Base-by-base conservation (phyloP, 1,140 invertebrate genomes). In the Hycleus cichorii region DNA sequence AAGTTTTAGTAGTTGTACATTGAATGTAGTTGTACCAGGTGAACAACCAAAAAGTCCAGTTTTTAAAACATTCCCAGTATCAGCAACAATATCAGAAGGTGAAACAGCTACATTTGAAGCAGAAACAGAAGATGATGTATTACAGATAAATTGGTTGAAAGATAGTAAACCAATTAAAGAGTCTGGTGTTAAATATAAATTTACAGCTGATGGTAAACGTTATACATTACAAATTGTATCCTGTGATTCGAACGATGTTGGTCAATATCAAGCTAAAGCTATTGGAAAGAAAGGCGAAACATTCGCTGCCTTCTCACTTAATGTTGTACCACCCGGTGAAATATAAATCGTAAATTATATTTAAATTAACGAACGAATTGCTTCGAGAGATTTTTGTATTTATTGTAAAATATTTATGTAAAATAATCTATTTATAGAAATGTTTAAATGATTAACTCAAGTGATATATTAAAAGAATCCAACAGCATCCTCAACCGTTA, bases 191-290 rank as follows among this genome's bases (percentile, higher is more conserved):
- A 83, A 88, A 72, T 93, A 91, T 72, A 86, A 85, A 64, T 91
- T 93, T 74, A 88, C 82, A 40, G 85, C 87, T 73, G 86, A 91
- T 65, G 86, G 83, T 60, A 91, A 86, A 64, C 83, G 81, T 56
- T 88, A 87, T 73, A 79, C 79, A 32, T 85, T 93, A 63, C 81
- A 85, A 67, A 89, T 97, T 59, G 81, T 85, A 43, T 82, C 85
- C 53, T 87, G 86, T 71, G 81, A 82, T 56, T 74, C 83, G 42
- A 87, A 87, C 57, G 94, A 97, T 75, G 81, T 89, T 62, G 94
- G 93, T 26, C 91, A 94, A 73, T 97, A 97, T 75, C 81, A 86
- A 58, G 90, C 92, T 4, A 88, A 88, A 68, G 91, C 88, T n/a
- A 84, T 87, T 32, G 86, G 88, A 64, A 88, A 89, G 68, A 91